Base-by-base conservation (phyloP, 2,888 invertebrate species). In the Branchellion lobata region DNA sequence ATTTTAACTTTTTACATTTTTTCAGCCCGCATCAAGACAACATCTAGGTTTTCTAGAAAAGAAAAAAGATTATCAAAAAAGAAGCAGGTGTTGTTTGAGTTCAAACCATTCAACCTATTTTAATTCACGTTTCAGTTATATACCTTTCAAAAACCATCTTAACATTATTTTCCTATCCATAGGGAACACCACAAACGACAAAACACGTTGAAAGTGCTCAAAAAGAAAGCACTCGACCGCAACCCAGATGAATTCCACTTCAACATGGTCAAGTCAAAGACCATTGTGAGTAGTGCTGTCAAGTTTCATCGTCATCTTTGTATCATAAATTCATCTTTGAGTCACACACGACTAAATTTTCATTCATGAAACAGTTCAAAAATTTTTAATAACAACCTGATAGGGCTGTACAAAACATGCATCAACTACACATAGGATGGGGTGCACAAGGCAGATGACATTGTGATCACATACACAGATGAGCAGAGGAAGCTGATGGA, bases 241-340 rank as follows among this genome's bases (percentile, higher is more conserved):
- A 99, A 99, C 89, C 96, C 96, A 0, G 97, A 99, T 92, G 99
- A 99, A 87, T 99, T 97, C 89, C 94, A 97, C 87, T 95, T 94
- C 89, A 96, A 96, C 86, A 98, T 98, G 97, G 91, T 95, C 80
- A 95, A 94, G 86, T 93, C 95, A 0, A 91, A 92, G 87, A 88
- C 93, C 0, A 87, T 90, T 82, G 89, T 88, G 73, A 78, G 83
- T 75, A 21, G 1, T 78, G n/a, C 27, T 24, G 3, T 27, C 31
- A 36, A 47, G 11, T 74, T 11, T 5, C 31, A 33, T 18, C 8
- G 11, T 65, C 5, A 29, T 29, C 8, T 65, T 65, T 65, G 8
- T 65, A 65, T 24, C n/a, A n/a, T n/a, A n/a, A n/a, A n/a, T n/a
- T n/a, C n/a, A n/a, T n/a, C 53, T 51, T 14, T 21, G 21, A 14